Evolutionary conservation across 1,140 invertebrate genomes (phyloP).

Genomic region (Cephus cinctus): DNA sequence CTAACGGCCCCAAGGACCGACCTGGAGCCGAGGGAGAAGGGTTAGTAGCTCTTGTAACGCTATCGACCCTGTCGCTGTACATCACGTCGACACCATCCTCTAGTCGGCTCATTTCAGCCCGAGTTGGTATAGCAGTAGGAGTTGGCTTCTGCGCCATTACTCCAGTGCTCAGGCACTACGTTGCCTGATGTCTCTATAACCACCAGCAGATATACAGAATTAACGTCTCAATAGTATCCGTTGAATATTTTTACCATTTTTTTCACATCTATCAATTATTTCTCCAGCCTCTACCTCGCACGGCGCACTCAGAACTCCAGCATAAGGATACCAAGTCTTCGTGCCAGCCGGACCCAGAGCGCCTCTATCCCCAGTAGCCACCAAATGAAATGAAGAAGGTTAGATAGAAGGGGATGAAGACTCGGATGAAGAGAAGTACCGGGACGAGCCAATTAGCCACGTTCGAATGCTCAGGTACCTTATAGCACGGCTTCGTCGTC

Average conservation of each 20-base stretch:
- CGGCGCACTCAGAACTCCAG: too few relatives aligned
- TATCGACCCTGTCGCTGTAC: slow-evolving; percentile 58
- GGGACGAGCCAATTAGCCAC: slow-evolving; percentile 44
- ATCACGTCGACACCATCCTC: slow-evolving; percentile 55
- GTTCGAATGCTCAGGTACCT: slow-evolving; percentile 40
- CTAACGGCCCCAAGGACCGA: too few relatives aligned
- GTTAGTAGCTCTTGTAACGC: slow-evolving; percentile 57
- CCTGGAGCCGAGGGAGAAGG: slow-evolving; percentile 32
- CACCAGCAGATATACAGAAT: too few relatives aligned
- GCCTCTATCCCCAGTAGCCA: not conserved
- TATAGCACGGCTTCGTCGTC: not conserved
- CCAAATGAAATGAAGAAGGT: not conserved
- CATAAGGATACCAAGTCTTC: too few relatives aligned
- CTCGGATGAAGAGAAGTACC: not conserved
- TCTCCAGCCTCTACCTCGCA: too few relatives aligned
- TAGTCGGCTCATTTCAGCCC: slow-evolving; percentile 44
- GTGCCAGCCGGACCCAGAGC: not conserved
- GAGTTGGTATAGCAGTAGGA: slow-evolving; percentile 38
- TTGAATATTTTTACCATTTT: too few relatives aligned
- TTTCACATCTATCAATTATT: too few relatives aligned
- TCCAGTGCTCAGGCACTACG: slow-evolving; percentile 26
- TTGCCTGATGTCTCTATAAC: too few relatives aligned
- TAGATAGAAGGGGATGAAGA: not conserved
- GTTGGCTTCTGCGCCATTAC: slow-evolving; percentile 51
- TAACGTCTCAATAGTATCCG: too few relatives aligned